phyloP scores from a whole-genome alignment of 2,888 invertebrate species.

The Geophilus truncorum region DNA sequence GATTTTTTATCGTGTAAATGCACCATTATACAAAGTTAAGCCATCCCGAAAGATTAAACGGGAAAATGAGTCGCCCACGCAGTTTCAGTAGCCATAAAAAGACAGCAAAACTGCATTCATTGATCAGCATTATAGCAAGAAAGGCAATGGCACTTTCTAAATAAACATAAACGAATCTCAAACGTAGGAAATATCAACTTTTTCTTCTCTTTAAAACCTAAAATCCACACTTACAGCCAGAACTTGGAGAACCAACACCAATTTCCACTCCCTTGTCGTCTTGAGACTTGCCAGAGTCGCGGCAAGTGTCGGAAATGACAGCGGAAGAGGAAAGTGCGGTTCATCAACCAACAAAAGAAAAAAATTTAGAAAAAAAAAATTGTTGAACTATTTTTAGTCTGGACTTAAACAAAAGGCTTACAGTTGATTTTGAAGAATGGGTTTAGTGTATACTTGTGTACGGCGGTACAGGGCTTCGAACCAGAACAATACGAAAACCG shows the following conservation, averaged over 20 bases:
- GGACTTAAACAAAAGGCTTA: too few relatives aligned
- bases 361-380: too few relatives aligned
- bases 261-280: not conserved
- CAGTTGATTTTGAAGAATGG: too few relatives aligned
- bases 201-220: too few relatives aligned
- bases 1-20: not conserved
- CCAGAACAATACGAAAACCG: too few relatives aligned
- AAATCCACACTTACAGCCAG: too few relatives aligned
- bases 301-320: not conserved
- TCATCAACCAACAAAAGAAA: not conserved
- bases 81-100: constrained; percentile 11
- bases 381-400: too few relatives aligned
- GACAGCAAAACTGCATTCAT: constrained; percentile 1
- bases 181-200: not conserved
- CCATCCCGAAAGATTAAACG: not conserved
- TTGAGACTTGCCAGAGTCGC: not conserved
- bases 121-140: not conserved
- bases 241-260: not conserved
- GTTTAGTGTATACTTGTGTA: too few relatives aligned
- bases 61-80: not conserved
- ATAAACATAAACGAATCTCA: not conserved
- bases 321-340: not conserved
- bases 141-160: not conserved
- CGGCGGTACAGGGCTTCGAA: too few relatives aligned
- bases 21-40: not conserved